phyloP scores from a whole-genome alignment of 2,797 vertebrate genomes.

The Protonibea diacanthus region DNA sequence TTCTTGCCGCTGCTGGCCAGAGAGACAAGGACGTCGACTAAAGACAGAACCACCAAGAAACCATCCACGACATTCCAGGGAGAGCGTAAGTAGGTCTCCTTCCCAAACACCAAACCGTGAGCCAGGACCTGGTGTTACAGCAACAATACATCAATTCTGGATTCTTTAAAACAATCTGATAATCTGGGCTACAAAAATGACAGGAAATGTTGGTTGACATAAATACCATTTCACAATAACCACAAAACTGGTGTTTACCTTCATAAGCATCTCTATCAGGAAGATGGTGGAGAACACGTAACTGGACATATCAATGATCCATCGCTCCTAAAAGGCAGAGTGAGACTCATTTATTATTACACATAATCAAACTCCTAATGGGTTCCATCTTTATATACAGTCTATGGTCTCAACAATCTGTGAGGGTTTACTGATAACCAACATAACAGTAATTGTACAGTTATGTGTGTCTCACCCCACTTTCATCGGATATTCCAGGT shows the following conservation, averaged over 20 bases:
- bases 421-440: not conserved
- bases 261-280: slow-evolving; percentile 91
- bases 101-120: slow-evolving; percentile 88
- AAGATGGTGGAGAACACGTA: slow-evolving; percentile 90
- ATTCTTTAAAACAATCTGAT: no score
- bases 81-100: slow-evolving; percentile 89
- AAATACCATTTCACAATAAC: not conserved
- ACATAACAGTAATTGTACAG: no score
- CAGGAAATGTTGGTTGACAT: no score
- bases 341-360: slow-evolving; percentile 1
- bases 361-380: not conserved
- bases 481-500: slow-evolving; percentile 85
- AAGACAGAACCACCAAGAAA: slow-evolving; percentile 89
- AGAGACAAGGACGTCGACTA: slow-evolving; percentile 89
- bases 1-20: slow-evolving; percentile 82
- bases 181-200: no score
- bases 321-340: slow-evolving; percentile 84
- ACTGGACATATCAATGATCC: slow-evolving; percentile 64
- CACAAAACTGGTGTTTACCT: slow-evolving; percentile 82
- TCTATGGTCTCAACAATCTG: not conserved
- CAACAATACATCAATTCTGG: not conserved
- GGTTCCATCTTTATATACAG: no score
- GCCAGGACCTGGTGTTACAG: slow-evolving; percentile 86
- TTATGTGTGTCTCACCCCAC: slow-evolving; percentile 80
- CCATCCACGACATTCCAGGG: slow-evolving; percentile 93